Percentiles rank a stretch among this genome's conserved stretches.
Evolutionary conservation across 2,888 invertebrate genomes (phyloP).

Genomic region (Orchesella flavescens): DNA sequence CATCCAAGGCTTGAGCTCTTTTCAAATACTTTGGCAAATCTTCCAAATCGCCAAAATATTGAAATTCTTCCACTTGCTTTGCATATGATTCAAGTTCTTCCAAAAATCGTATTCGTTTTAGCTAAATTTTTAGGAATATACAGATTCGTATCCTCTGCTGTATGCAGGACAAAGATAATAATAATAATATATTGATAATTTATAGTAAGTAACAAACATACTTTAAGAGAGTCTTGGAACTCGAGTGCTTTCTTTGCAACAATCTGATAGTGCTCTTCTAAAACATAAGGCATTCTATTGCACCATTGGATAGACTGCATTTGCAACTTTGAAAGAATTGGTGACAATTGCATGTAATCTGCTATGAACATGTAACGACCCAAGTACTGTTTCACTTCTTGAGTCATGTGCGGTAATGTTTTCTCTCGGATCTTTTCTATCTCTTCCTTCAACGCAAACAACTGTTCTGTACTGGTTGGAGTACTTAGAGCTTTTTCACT

Average conservation of each 20-base stretch:
- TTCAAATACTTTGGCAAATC: slow-evolving; percentile 88
- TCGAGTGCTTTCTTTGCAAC: slow-evolving; percentile 88
- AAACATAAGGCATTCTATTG: slow-evolving; percentile 84
- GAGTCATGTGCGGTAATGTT: slow-evolving; percentile 83
- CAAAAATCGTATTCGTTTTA: slow-evolving; percentile 85
- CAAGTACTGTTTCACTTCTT: slow-evolving; percentile 78
- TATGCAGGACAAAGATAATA: too few species aligned
- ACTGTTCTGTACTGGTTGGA: slow-evolving; percentile 87
- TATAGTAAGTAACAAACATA: slow-evolving; percentile 71
- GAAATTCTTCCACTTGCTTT: slow-evolving; percentile 87
- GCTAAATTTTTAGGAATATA: too few species aligned
- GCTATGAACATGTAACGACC: slow-evolving; percentile 85
- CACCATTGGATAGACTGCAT: slow-evolving; percentile 92
- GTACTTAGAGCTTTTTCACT: slow-evolving; percentile 85
- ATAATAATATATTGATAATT: too few species aligned
- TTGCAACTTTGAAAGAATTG: slow-evolving; percentile 90
- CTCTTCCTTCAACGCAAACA: slow-evolving; percentile 88
- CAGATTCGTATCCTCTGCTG: too few species aligned
- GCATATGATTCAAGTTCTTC: slow-evolving; percentile 87
- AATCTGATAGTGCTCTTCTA: slow-evolving; percentile 87
- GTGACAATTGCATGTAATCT: slow-evolving; percentile 86
- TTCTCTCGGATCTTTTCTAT: slow-evolving; percentile 84
- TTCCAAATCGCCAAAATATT: slow-evolving; percentile 89
- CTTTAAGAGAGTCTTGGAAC: slow-evolving; percentile 87
- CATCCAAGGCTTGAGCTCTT: slow-evolving; percentile 85